phyloP scores from a whole-genome alignment of 2,113 vertebrate genomes.

The Acanthisitta chloris region DNA sequence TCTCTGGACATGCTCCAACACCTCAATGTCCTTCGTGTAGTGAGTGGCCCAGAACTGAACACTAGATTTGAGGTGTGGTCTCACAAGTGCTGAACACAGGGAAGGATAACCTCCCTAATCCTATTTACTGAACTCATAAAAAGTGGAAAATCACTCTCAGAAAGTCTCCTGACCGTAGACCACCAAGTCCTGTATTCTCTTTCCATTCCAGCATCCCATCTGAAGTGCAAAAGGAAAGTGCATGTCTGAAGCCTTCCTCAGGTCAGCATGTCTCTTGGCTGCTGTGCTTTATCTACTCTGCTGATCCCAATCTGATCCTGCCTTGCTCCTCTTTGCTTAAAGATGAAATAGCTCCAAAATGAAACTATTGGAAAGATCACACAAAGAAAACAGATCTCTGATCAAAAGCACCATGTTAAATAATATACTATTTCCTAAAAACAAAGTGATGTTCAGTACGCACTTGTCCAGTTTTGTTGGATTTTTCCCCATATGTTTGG shows the following conservation, averaged over 20 bases:
- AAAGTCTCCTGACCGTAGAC: neutral
- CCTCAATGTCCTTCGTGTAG: neutral
- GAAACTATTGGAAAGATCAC: neutral
- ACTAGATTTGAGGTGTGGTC: neutral
- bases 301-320: neutral
- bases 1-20: neutral
- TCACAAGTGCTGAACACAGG: neutral
- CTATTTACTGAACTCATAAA: neutral
- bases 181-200: neutral
- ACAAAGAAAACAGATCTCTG: neutral
- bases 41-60: neutral
- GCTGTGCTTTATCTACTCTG: neutral
- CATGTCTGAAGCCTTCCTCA: neutral
- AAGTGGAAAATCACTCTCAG: neutral
- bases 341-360: neutral
- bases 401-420: neutral
- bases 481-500: neutral
- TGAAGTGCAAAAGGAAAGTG: neutral
- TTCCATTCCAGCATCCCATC: neutral
- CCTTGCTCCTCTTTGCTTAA: neutral
- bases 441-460: neutral
- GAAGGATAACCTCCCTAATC: neutral
- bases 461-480: neutral
- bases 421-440: neutral
- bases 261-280: neutral